phyloP scores from a whole-genome alignment of 2,888 invertebrate species.

The Isotomurus palustris region DNA sequence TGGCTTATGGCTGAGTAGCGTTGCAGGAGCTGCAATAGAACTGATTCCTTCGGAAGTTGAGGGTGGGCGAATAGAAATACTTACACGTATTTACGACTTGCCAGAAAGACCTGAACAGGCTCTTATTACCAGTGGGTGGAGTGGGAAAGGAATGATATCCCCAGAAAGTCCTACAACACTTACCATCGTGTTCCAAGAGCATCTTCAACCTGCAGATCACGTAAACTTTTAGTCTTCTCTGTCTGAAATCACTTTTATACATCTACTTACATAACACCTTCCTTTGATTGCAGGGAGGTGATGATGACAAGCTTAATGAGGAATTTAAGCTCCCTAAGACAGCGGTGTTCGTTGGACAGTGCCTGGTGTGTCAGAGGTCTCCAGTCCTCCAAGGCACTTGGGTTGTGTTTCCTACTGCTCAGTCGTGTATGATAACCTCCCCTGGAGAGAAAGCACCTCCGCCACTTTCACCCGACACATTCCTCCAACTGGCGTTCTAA shows the following conservation, averaged over 20 bases:
- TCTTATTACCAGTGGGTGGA: slow-evolving; percentile 33
- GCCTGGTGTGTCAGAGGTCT: slow-evolving; percentile 31
- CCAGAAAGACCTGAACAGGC: slow-evolving; percentile 21
- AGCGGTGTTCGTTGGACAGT: slow-evolving; percentile 42
- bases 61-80: slow-evolving; percentile 22
- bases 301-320: background rate
- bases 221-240: background rate
- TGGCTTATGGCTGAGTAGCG: slow-evolving; percentile 38
- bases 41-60: slow-evolving; percentile 23
- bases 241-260: background rate
- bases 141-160: slow-evolving; percentile 37
- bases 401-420: slow-evolving; percentile 32
- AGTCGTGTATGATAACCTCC: slow-evolving; percentile 23
- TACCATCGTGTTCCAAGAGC: slow-evolving; percentile 39
- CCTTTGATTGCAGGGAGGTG: background rate
- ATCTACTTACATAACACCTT: background rate
- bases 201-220: background rate
- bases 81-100: slow-evolving; percentile 24
- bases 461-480: background rate
- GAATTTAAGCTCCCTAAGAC: slow-evolving; percentile 21
- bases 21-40: slow-evolving; percentile 39
- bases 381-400: slow-evolving; percentile 40
- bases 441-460: too few relatives aligned
- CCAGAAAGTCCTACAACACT: slow-evolving; percentile 40
- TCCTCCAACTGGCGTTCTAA: background rate